A percentile compares a stretch with the other conserved stretches of the same genome.
These are phyloP conservation scores for human DNA, from an alignment of 2,113 vertebrate genomes.

Conservation along the genomic window DNA sequence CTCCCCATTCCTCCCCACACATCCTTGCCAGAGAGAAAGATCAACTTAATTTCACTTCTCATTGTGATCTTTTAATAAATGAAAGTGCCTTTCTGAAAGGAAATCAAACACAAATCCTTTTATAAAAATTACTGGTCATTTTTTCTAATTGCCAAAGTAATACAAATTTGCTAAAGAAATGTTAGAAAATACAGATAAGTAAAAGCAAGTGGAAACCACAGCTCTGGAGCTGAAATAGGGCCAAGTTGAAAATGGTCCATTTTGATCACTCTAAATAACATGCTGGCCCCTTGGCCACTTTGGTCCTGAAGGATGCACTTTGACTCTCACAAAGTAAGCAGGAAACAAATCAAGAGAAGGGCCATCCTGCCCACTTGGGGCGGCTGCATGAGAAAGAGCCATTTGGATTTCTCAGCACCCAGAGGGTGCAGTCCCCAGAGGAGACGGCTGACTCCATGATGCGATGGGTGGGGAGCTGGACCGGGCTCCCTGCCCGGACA, in stretches of 20 bases:
- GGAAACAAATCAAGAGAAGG: neutral
- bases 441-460: neutral
- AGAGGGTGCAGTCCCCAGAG: neutral
- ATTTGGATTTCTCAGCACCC: neutral
- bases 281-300: neutral
- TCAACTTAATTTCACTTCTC: neutral
- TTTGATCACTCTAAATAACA: neutral
- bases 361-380: neutral
- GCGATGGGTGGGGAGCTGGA: neutral
- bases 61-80: constrained; percentile 24
- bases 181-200: neutral
- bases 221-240: neutral
- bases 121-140: constrained; percentile 14
- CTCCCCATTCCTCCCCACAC: neutral
- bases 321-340: neutral
- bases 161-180: neutral
- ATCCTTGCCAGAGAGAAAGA: neutral
- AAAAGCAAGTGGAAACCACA: neutral
- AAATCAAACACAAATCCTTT: constrained; percentile 36
- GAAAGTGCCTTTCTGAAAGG: constrained; percentile 35
- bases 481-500: neutral
- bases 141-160: constrained; percentile 19
- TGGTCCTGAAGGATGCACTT: neutral
- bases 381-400: neutral
- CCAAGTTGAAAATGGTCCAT: neutral